phyloP scores from a whole-genome alignment of 2,113 vertebrate species.

The Brachyhypopomus gauderio region DNA sequence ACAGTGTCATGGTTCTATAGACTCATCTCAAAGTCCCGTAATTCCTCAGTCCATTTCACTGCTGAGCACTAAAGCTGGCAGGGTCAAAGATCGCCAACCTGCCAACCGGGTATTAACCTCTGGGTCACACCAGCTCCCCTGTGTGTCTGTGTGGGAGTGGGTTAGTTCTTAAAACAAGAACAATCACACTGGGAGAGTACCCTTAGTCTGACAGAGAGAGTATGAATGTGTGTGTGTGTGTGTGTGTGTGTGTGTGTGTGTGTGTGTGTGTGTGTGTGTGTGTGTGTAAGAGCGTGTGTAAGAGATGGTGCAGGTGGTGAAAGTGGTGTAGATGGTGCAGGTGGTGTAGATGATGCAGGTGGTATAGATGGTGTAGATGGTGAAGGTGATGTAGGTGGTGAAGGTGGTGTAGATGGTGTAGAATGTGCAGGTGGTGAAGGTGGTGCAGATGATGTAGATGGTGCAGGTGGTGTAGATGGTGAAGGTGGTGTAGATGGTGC shows the following conservation, averaged over 20 bases:
- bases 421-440: too few relatives aligned
- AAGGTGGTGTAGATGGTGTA: too few relatives aligned
- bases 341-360: too few relatives aligned
- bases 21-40: conserved; percentile 64
- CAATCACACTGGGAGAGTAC: conserved; percentile 13
- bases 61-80: conserved; percentile 66
- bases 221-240: conserved; percentile 26
- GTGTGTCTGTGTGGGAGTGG: not conserved
- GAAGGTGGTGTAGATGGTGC: too few relatives aligned
- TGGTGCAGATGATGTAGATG: too few relatives aligned
- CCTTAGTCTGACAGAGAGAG: not conserved
- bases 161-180: conserved; percentile 19
- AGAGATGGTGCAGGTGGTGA: too few relatives aligned
- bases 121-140: conserved; percentile 46
- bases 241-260: conserved; percentile 32
- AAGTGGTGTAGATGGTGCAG: too few relatives aligned
- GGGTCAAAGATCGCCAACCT: conserved; percentile 57
- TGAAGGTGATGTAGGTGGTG: too few relatives aligned
- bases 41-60: conserved; percentile 74
- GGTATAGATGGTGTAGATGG: too few relatives aligned
- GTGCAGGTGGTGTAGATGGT: too few relatives aligned
- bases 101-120: conserved; percentile 63
- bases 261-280: conserved; percentile 18
- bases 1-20: conserved; percentile 67
- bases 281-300: conserved; percentile 6